Base-by-base conservation (phyloP, 2,113 vertebrate genomes). In the Dromiciops gliroides region DNA sequence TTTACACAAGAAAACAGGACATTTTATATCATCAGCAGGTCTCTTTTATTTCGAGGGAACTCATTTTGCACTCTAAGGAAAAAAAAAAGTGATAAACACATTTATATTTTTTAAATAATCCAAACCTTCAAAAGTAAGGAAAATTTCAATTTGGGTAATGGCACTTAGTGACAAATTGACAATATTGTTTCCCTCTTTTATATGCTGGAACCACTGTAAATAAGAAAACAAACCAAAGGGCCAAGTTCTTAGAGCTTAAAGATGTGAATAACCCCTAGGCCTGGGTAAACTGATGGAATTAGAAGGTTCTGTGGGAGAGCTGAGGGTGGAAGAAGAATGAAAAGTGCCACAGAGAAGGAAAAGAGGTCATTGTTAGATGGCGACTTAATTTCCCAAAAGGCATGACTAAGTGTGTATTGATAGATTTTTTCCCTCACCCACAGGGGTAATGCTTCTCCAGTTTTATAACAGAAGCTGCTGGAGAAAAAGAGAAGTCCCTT, bases 271-370 rank as follows among this genome's bases (percentile, higher is more conserved):
- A 5, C 37, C n/a, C 12, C 37, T 75, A 75, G 16, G n/a, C 37
- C 67, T 48, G 51, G 47, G n/a, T 92, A 53, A 44, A 60, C 23
- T 50, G 51, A 90, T 23, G 51, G 12, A 90, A 47, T 1, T 48
- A 90, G 22, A 47, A 89, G 19, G n/a, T 89, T 92, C 50, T 94
- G 11, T 22, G 50, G 19, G 91, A 95, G 28, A 83, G 51, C 12
- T 48, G 6, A 94, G 2, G 56, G 11, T 90, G 16, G 44, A 51
- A 3, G n/a, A 50, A 16, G 44, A 53, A 90, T 44, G n/a, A 92
- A 90, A 90, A n/a, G 44, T 6, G 23, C 90, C 51, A 19, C 52
- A 9, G 89, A 97, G 51, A 7, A 90, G 95, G 93, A 37, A 50
- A 25, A 2, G 93, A 95, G 60, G 37, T 25, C 88, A 89, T 28